A percentile compares a stretch with the other conserved stretches of the same genome.
Conservation (phyloP, 2,797 vertebrate species). For the Gymnothorax javanicus region DNA sequence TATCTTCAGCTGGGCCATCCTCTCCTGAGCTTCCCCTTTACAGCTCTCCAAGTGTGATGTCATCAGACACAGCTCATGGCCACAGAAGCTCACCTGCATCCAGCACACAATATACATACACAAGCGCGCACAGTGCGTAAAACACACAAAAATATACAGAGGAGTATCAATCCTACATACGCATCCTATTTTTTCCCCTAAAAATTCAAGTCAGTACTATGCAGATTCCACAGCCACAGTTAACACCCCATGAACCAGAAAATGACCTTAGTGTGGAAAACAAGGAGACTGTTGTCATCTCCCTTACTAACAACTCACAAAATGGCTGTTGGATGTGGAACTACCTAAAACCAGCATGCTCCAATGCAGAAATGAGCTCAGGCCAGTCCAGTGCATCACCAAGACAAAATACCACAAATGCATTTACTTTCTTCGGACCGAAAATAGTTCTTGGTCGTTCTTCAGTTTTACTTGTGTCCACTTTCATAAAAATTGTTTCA, state of each 20-base stretch:
- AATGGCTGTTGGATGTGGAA: not conserved
- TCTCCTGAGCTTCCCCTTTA: conserved; percentile 78
- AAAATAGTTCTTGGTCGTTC: too few relatives aligned
- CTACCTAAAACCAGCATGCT: not conserved
- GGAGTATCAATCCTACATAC: not conserved
- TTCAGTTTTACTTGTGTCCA: too few relatives aligned
- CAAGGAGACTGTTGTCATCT: not conserved
- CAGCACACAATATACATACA: conserved; percentile 25
- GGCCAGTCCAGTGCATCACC: not conserved
- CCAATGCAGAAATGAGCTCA: not conserved
- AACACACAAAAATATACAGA: conserved; percentile 7
- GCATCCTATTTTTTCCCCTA: not conserved
- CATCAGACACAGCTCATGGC: conserved; percentile 85
- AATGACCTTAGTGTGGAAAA: not conserved
- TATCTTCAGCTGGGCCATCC: conserved; percentile 80
- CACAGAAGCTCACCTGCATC: conserved; percentile 76
- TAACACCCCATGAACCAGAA: too few relatives aligned
- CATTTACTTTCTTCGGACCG: too few relatives aligned
- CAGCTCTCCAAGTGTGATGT: conserved; percentile 97
- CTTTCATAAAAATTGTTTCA: too few relatives aligned
- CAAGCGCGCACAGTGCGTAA: not conserved
- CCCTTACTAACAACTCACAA: not conserved
- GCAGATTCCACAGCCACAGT: not conserved
- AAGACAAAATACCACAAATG: not conserved
- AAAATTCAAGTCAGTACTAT: too few relatives aligned